Evolutionary conservation across 35 echinoderm and acorn worm genomes (phyloP).

Genomic region (Lytechinus pictus): DNA sequence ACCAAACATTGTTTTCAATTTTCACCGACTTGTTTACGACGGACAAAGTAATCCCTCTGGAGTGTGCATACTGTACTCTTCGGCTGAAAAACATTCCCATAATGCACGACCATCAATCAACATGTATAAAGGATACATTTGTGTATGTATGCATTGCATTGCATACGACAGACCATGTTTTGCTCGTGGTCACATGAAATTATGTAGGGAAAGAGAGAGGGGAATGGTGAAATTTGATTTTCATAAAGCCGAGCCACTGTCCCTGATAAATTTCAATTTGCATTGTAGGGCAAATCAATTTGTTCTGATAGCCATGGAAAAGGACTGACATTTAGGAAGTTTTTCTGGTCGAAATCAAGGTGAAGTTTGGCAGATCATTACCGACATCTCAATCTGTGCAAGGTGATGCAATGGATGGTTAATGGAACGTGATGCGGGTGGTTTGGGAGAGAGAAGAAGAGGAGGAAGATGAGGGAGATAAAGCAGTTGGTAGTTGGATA

Average conservation of each 20-base stretch:
- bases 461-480: neutral
- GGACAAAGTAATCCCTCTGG: neutral
- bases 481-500: neutral
- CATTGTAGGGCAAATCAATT: conserved; percentile 41
- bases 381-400: conserved; percentile 9
- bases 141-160: neutral
- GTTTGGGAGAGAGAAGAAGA: neutral
- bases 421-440: neutral
- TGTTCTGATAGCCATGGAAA: neutral
- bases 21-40: neutral
- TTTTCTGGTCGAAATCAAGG: conserved; percentile 28
- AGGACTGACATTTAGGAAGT: conserved; percentile 10
- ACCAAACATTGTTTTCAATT: neutral
- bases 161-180: neutral
- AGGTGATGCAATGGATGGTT: neutral
- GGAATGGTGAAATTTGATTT: conserved; percentile 26
- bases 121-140: neutral
- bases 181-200: neutral
- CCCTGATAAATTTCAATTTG: conserved; percentile 46
- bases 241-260: conserved; percentile 16
- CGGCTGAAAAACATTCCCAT: neutral
- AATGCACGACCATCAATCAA: neutral
- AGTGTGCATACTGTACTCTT: neutral
- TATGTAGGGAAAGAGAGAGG: neutral
- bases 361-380: conserved; percentile 25